These are phyloP conservation scores for Chaitophorus viminalis DNA, from an alignment of 2,888 invertebrate genomes.

Conservation along the genomic window DNA sequence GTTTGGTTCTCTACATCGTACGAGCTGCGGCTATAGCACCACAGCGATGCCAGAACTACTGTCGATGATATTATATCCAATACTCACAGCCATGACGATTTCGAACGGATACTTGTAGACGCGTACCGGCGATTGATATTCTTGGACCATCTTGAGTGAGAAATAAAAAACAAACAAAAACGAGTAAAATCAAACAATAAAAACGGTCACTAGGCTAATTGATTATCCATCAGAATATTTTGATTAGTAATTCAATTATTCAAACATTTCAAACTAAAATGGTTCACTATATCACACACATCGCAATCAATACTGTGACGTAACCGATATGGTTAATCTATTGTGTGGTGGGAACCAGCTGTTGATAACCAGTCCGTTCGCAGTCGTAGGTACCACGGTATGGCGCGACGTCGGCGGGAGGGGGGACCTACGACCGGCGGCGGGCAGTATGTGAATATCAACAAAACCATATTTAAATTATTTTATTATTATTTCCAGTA, in stretches of 20 bases:
- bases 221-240: slow-evolving; percentile 54
- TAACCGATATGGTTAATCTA: slow-evolving; percentile 43
- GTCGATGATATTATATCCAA: neutral
- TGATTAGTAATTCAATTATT: slow-evolving; percentile 61
- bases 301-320: slow-evolving; percentile 58
- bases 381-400: neutral
- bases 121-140: slow-evolving; percentile 92
- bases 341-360: slow-evolving; percentile 21
- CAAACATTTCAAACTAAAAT: slow-evolving; percentile 34
- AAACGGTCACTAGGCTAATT: slow-evolving; percentile 51
- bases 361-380: neutral
- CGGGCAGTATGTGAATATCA: no score
- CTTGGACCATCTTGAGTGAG: slow-evolving; percentile 84
- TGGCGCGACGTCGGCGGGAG: neutral
- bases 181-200: slow-evolving; percentile 62
- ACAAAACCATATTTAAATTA: no score
- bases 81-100: slow-evolving; percentile 93
- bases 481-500: no score
- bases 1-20: neutral
- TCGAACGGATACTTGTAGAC: slow-evolving; percentile 96
- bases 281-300: slow-evolving; percentile 49
- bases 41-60: neutral
- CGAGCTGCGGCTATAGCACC: neutral
- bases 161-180: slow-evolving; percentile 54
- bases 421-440: no score